Percentiles rank a stretch among this genome's conserved stretches.
Conservation (phyloP, 2,113 vertebrate species). For the Macquaria australasica region DNA sequence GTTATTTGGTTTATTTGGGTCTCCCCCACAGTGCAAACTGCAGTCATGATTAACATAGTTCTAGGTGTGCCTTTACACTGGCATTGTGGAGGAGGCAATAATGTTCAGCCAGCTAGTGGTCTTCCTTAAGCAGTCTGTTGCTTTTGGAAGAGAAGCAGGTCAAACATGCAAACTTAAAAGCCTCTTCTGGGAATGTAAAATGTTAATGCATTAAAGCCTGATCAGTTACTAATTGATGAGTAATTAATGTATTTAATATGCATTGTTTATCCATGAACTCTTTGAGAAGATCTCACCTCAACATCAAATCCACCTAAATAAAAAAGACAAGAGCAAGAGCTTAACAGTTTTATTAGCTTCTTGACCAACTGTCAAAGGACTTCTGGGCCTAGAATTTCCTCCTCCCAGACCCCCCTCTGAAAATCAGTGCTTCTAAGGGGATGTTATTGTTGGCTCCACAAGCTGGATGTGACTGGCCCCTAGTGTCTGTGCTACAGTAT, state of each 20-base stretch:
- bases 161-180: not conserved
- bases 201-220: not conserved
- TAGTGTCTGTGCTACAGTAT: constrained; percentile 18
- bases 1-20: constrained; percentile 14
- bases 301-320: not conserved
- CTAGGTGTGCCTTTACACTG: not conserved
- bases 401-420: not conserved
- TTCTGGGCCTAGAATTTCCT: not conserved
- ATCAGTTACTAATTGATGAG: not conserved
- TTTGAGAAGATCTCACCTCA: not conserved
- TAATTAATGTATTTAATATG: not conserved
- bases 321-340: not conserved
- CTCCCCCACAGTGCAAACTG: not conserved
- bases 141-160: not conserved
- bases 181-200: not conserved
- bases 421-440: not conserved
- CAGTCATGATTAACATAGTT: not conserved
- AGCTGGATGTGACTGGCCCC: constrained; percentile 38
- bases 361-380: not conserved
- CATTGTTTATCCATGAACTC: not conserved
- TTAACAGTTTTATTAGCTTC: too few relatives aligned
- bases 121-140: not conserved
- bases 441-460: not conserved
- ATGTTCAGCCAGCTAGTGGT: not conserved
- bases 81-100: not conserved